Evolutionary conservation across 2,888 invertebrate species (phyloP), one percentile per base, ranked within the genome.

Genomic region (Holacanthella duospinosa): DNA sequence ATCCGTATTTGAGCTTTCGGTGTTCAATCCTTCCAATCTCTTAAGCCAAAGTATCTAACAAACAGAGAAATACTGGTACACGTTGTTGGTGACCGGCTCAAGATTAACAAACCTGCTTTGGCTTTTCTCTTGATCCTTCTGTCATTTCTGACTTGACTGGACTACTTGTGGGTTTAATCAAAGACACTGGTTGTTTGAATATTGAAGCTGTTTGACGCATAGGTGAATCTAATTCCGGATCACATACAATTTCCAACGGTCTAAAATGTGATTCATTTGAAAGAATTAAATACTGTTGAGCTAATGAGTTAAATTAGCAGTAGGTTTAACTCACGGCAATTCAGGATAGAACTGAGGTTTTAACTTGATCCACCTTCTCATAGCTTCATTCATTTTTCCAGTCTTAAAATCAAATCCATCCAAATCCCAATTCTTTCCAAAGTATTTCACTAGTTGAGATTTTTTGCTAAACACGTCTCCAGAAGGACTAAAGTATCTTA

Each of bases 351-450:
- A 48, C 48, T 48, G 48, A 4, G 48, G 48, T 21, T 48, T 48
- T 4, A 48, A 21, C 21, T 48, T 48, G 12, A 48, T 48, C 48
- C 48, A 48, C n/a, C 48, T 9, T 48, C n/a, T 48, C 19, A 48
- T 4, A 4, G 48, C 12, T 21, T 48, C 48, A 21, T 48, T 48
- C 4, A 48, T 21, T n/a, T 9, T 48, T 9, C 48, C 48, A 48
- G 48, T 16, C n/a, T 48, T 21, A 48, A 48, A 48, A 48, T 48
- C 48, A 21, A 48, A 48, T 48, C 48, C 48, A 48, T 48, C 48
- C 48, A 48, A 21, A 48, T 48, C 48, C 12, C 12, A 48, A n/a
- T 21, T 48, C 4, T 48, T 21, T 21, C 48, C 48, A 48, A 48
- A 48, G n/a, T 48, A 48, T 21, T 48, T 48, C 19, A 48, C 48